Percentiles rank a stretch among this genome's conserved stretches.
Conservation (phyloP, 2,113 vertebrate genomes). For the Athene noctua region DNA sequence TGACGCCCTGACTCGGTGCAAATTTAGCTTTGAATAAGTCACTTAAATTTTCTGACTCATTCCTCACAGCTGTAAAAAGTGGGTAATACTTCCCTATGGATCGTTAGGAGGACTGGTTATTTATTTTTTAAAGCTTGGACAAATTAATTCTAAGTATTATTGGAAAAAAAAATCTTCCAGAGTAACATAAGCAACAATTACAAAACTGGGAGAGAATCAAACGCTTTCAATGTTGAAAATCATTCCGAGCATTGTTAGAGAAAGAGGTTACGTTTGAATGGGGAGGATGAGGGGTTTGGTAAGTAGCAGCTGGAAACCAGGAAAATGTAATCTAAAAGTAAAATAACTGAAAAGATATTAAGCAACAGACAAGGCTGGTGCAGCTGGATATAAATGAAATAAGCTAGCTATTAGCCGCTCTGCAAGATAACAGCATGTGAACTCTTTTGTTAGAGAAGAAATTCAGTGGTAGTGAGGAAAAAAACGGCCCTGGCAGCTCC, state of each 20-base stretch:
- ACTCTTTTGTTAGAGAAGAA: not conserved
- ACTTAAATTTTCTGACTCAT: not conserved
- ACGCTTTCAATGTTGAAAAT: not conserved
- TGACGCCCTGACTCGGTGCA: not conserved
- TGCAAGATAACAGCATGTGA: not conserved
- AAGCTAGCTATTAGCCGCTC: not conserved
- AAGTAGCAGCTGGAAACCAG: not conserved
- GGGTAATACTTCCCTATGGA: not conserved
- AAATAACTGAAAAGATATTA: constrained; percentile 4
- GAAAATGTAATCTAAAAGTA: not conserved
- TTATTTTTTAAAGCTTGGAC: not conserved
- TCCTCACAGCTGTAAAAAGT: not conserved
- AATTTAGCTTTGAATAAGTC: not conserved
- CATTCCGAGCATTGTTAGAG: not conserved
- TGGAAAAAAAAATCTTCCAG: not conserved
- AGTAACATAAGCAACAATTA: not conserved
- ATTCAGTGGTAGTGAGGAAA: not conserved
- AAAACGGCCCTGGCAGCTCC: not conserved
- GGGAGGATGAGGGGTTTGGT: not conserved
- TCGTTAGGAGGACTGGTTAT: not conserved
- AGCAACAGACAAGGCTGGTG: not conserved
- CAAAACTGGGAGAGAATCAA: not conserved
- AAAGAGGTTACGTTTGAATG: not conserved
- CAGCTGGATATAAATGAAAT: constrained; percentile 3
- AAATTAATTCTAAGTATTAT: not conserved